Evolutionary conservation across 2,888 invertebrate genomes (phyloP).

Genomic region (Carcina quercana): DNA sequence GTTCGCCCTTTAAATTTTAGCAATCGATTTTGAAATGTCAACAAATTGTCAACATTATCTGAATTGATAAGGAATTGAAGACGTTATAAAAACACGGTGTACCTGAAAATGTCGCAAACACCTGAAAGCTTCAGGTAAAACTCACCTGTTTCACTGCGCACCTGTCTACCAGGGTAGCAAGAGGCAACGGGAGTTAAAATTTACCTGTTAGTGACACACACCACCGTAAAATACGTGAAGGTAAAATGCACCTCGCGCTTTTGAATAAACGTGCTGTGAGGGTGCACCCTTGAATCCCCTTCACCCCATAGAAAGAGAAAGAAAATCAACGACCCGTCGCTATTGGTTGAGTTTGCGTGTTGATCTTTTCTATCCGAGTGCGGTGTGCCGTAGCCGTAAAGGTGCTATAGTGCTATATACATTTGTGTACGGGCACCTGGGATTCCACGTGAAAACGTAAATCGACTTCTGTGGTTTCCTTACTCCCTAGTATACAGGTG

Average conservation of each 20-base stretch:
- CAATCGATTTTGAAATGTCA: no score
- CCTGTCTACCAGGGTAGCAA: constrained; percentile 52
- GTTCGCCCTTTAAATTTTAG: no score
- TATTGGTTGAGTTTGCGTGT: no score
- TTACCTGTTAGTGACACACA: constrained; percentile 30
- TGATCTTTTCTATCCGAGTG: constrained; percentile 4
- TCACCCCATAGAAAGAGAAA: constrained; percentile 11
- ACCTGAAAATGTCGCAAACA: constrained; percentile 12
- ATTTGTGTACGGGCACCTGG: constrained; percentile 30
- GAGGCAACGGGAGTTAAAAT: constrained; percentile 24
- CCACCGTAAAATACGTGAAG: constrained; percentile 6
- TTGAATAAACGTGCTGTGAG: background rate
- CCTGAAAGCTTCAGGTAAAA: constrained; percentile 29
- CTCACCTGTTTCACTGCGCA: constrained; percentile 49
- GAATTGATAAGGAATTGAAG: no score
- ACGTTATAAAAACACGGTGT: no score
- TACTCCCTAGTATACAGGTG: constrained; percentile 58
- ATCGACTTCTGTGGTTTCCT: constrained; percentile 34
- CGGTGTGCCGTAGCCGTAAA: constrained; percentile 1
- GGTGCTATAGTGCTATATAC: background rate
- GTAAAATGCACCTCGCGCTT: background rate
- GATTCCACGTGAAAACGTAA: constrained; percentile 39
- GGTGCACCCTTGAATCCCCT: no score
- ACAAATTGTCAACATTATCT: no score
- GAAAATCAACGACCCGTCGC: background rate